These are phyloP conservation scores for Felis catus DNA, from an alignment of 2,113 vertebrate species.

Conservation along the genomic window F.catus_Fca126_mat1.0 CM031422.1:10929501-10930000, in stretches of 20 bases:
- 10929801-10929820: neutral
- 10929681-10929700: neutral
- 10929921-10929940: neutral
- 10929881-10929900: neutral
- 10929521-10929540: neutral
- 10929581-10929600: neutral
- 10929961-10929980: neutral
- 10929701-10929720: neutral
- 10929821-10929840: neutral
- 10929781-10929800: neutral
- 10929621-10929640: neutral
- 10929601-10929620: neutral
- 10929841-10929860: neutral
- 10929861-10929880: neutral
- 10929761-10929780: neutral
- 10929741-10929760: neutral
- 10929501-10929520: neutral
- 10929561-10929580: neutral
- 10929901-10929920: neutral
- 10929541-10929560: neutral
- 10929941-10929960: neutral
- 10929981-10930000: neutral
- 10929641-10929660: neutral
- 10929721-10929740: neutral
- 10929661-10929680: neutral